phyloP scores from a whole-genome alignment of 2,797 vertebrate genomes.

The Pithecia hirsuta region DNA sequence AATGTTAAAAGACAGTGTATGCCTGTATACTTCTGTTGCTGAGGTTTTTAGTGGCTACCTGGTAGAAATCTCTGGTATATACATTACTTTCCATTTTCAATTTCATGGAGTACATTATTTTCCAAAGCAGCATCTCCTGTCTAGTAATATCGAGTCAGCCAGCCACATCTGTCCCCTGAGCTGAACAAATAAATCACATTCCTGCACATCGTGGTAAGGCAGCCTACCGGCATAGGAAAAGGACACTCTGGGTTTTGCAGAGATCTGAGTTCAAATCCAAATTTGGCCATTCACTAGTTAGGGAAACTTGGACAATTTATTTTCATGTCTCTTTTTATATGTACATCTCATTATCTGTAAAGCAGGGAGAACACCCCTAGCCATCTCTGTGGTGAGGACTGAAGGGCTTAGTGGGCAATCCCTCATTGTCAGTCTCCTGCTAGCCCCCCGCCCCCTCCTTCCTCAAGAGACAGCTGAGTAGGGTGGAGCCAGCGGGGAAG shows the following conservation, averaged over 20 bases:
- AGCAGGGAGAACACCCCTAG: not conserved
- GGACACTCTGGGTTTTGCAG: not conserved
- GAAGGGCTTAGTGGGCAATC: not conserved
- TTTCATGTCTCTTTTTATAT: not conserved
- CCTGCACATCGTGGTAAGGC: not conserved
- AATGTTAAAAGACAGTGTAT: slow-evolving; percentile 9
- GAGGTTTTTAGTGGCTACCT: not conserved
- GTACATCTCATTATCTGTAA: not conserved
- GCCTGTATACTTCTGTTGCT: not conserved
- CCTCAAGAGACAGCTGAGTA: not conserved
- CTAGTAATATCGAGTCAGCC: not conserved
- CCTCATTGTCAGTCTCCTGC: not conserved
- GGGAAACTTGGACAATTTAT: not conserved
- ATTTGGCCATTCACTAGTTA: not conserved
- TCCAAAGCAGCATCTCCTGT: not conserved
- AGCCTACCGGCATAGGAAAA: too few relatives aligned
- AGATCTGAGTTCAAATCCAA: not conserved
- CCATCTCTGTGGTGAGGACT: not conserved
- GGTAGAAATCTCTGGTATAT: not conserved
- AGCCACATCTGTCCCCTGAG: not conserved
- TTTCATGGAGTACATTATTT: not conserved
- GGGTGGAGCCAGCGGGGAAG: not conserved
- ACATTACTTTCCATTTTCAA: not conserved
- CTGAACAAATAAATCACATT: not conserved
- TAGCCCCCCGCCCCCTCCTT: not conserved